Percentiles rank a stretch among this genome's conserved stretches.
Conservation (phyloP, 2,888 invertebrate species). For the Cryptosula pallasiana region DNA sequence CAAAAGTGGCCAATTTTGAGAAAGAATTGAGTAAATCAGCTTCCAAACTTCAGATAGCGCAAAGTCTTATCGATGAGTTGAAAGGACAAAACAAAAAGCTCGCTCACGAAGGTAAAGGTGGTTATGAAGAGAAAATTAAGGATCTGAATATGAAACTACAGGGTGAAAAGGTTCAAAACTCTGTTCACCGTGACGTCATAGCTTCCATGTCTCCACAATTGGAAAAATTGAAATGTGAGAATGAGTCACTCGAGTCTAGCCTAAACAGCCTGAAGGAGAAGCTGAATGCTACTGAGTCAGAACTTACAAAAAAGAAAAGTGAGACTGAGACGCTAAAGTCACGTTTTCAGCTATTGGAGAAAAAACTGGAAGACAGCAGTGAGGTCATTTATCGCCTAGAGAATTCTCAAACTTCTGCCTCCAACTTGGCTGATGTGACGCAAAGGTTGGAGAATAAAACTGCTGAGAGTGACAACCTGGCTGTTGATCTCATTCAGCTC, state of each 20-base stretch:
- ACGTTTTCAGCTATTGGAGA: not conserved
- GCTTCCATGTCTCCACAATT: conserved; percentile 19
- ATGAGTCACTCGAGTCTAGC: not conserved
- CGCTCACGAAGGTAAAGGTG: not conserved
- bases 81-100: conserved; percentile 3
- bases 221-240: conserved; percentile 16
- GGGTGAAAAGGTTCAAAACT: conserved; percentile 21
- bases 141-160: conserved; percentile 9
- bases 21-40: not conserved
- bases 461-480: conserved; percentile 7
- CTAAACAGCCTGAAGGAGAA: conserved; percentile 1
- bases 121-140: not conserved
- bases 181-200: conserved; percentile 11
- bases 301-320: not conserved
- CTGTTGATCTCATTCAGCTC: not conserved
- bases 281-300: not conserved
- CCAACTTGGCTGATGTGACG: not conserved
- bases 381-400: not conserved
- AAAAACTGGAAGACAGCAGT: not conserved
- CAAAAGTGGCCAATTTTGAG: not conserved
- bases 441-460: not conserved
- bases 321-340: not conserved
- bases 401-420: not conserved
- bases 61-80: conserved; percentile 10
- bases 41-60: not conserved